Conservation (phyloP, 2,888 invertebrate species). For the Ochlodes sylvanus region DNA sequence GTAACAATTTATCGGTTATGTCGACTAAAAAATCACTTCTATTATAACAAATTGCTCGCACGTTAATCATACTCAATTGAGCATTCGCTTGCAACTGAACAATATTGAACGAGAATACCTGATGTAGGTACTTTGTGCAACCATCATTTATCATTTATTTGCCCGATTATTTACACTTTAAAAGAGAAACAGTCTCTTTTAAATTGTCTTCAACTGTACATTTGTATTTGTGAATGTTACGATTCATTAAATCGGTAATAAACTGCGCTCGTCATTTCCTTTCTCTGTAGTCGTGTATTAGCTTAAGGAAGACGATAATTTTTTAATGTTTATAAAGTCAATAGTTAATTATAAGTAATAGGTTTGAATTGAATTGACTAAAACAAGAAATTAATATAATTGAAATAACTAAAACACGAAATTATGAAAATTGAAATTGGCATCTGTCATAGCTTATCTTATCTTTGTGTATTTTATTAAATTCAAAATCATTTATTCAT, state of each 20-base stretch:
- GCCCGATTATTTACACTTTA: slow-evolving; percentile 35
- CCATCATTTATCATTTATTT: slow-evolving; percentile 17
- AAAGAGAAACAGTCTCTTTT: slow-evolving; percentile 19
- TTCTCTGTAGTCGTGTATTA: background rate
- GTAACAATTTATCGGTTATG: slow-evolving; percentile 27
- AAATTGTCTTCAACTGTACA: slow-evolving; percentile 10
- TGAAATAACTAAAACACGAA: too few relatives aligned
- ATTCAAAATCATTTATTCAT: too few relatives aligned
- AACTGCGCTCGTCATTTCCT: background rate
- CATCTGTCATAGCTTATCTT: too few relatives aligned
- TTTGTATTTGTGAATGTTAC: slow-evolving; percentile 20
- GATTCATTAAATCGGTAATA: background rate
- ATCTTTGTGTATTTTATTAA: too few relatives aligned
- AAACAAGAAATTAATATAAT: too few relatives aligned
- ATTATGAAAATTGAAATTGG: too few relatives aligned
- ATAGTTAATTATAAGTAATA: background rate
- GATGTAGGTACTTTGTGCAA: slow-evolving; percentile 12
- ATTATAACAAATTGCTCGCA: slow-evolving; percentile 34
- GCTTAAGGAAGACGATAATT: background rate
- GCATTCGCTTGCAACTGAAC: slow-evolving; percentile 23
- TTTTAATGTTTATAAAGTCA: background rate
- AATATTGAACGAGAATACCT: slow-evolving; percentile 27
- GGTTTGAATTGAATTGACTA: too few relatives aligned
- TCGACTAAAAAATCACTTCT: slow-evolving; percentile 36
- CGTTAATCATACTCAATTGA: slow-evolving; percentile 33